Conservation (phyloP, 2,888 invertebrate genomes). For the Drosophila pseudotalamancana region DNA sequence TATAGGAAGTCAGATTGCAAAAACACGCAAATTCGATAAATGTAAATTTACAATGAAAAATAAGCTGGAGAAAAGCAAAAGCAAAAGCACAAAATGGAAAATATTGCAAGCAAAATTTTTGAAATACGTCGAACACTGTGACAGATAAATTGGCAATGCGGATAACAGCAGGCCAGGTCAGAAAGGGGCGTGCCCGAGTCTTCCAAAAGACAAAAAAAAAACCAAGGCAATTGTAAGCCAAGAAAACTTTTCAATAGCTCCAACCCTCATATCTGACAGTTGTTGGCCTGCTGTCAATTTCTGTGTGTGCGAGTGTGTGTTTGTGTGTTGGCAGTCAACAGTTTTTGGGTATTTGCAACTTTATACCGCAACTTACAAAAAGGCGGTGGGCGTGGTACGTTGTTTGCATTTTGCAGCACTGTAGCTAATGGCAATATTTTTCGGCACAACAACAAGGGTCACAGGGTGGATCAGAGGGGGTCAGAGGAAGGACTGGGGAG, state of each 20-base stretch:
- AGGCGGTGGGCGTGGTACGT: slow-evolving; percentile 46
- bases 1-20: no score
- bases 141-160: slow-evolving; percentile 54
- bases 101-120: slow-evolving; percentile 19
- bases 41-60: slow-evolving; percentile 15
- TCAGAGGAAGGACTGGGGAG: background rate
- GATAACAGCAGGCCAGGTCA: slow-evolving; percentile 26
- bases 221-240: slow-evolving; percentile 36
- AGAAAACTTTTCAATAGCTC: slow-evolving; percentile 67
- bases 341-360: slow-evolving; percentile 56
- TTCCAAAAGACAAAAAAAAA: background rate
- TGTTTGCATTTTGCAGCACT: slow-evolving; percentile 56
- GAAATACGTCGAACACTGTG: slow-evolving; percentile 29
- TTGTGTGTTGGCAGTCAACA: slow-evolving; percentile 56
- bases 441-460: slow-evolving; percentile 26
- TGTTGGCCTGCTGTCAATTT: slow-evolving; percentile 24
- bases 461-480: background rate
- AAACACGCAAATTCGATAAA: slow-evolving; percentile 23
- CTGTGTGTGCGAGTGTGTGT: slow-evolving; percentile 25
- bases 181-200: background rate
- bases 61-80: background rate
- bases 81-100: background rate
- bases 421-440: slow-evolving; percentile 63
- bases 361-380: slow-evolving; percentile 61
- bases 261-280: slow-evolving; percentile 46